Evolutionary conservation across 2,797 vertebrate genomes (phyloP), one percentile per base, ranked within the genome.

Genomic region (Agapornis canus): DNA sequence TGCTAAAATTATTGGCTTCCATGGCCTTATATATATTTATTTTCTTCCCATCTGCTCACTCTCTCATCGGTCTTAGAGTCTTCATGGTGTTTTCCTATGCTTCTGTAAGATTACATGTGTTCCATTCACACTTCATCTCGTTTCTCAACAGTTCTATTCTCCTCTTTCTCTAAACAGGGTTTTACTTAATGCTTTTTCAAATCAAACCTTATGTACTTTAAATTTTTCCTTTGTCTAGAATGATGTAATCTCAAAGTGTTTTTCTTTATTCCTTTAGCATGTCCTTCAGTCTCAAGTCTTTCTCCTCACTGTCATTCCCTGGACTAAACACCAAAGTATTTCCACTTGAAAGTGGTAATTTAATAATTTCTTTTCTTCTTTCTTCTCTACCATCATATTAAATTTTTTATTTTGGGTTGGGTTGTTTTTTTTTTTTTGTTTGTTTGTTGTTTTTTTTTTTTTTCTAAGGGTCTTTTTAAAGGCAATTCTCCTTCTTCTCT

Each of bases 371-470:
- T 61, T 82, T 80, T 39, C 15, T 56, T 84, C 32, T 57, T 80
- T 61, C 32, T 57, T 64, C 23, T 63, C 25, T 70, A n/a, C 7
- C 18, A 63, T 4, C 13, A 39, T 9, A 3, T 27, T 71, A 10
- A 63, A 37, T 8, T 9, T 73, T 14, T 27, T 49, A 9, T 5
- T 49, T 61, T 56, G 2, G 0, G 42, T 56, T 40, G 7, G 0
- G 61, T 60, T 35, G 3, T 32, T 49, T 39, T 2, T 0, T 29
- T 39, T 13, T 8, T n/a, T 18, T 2, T 6, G n/a, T n/a, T n/a
- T 32, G 13, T 42, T 21, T 19, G 43, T 8, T 3, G 39, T 49
- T 39, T 2, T 0, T 29, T 39, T 13, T 8, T n/a, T 18, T 2
- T 6, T 27, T 42, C 20, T 39, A 43, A 47, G 9, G 4, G 9